Evolutionary conservation across 2,113 vertebrate genomes (phyloP).

Genomic region (Garra rufa): DNA sequence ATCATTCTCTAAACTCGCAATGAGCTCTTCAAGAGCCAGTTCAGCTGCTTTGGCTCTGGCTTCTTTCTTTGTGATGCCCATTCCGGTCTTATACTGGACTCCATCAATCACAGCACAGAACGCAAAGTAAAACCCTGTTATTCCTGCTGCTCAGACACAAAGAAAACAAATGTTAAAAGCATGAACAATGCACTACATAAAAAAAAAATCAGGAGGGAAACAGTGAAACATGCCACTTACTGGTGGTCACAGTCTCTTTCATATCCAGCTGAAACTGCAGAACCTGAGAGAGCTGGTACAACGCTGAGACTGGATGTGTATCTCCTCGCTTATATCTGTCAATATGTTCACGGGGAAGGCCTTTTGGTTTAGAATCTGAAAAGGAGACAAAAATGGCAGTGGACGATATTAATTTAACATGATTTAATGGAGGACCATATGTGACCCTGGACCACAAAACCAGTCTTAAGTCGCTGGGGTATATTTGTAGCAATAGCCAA

Average conservation of each 20-base stretch:
- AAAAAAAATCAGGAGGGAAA: neutral
- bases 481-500: no score
- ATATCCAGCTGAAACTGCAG: constrained; percentile 79
- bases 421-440: no score
- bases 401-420: neutral
- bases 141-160: constrained; percentile 72
- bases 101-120: constrained; percentile 91
- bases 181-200: neutral
- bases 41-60: constrained; percentile 84
- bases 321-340: constrained; percentile 77
- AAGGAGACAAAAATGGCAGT: neutral
- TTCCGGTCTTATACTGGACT: constrained; percentile 84
- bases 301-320: constrained; percentile 81
- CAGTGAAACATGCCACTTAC: constrained; percentile 64
- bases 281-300: constrained; percentile 82
- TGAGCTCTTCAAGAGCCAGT: constrained; percentile 85
- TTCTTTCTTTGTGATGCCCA: constrained; percentile 89
- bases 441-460: no score
- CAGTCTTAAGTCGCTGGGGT: no score
- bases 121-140: constrained; percentile 85
- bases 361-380: constrained; percentile 59
- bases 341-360: constrained; percentile 71
- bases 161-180: constrained; percentile 15
- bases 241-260: constrained; percentile 86
- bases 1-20: constrained; percentile 70